Percentiles rank a stretch among this genome's conserved stretches.
Conservation (phyloP, 2,113 vertebrate species). For the Oncorhynchus kisutch region DNA sequence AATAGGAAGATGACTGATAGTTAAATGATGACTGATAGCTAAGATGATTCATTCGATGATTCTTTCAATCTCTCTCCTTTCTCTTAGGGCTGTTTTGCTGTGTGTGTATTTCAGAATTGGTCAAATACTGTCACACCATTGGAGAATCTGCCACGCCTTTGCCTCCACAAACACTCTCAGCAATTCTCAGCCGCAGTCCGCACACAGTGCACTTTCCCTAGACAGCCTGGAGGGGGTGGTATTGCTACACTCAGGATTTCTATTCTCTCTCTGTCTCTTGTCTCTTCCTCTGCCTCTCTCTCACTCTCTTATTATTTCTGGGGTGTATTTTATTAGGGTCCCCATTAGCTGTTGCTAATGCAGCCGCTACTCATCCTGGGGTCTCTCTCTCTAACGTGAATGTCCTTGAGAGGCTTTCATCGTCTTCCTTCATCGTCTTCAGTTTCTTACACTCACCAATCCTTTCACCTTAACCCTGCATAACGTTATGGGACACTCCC, state of each 20-base stretch:
- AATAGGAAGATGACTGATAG: no score
- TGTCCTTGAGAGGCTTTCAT: no score
- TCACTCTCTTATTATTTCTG: no score
- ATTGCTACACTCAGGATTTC: background rate
- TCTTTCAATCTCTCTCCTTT: background rate
- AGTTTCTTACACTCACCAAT: background rate
- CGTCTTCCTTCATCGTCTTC: no score
- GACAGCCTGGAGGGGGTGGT: slow-evolving; percentile 9
- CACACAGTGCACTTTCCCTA: background rate
- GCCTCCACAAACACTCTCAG: slow-evolving; percentile 7
- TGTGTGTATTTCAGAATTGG: background rate
- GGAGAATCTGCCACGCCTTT: slow-evolving; percentile 1
- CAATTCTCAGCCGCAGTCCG: background rate
- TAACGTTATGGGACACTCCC: background rate
- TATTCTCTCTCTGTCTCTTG: no score
- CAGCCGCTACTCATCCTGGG: background rate
- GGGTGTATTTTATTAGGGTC: background rate
- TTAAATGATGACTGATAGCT: no score
- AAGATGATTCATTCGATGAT: no score
- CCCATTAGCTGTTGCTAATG: no score
- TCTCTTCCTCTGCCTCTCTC: no score
- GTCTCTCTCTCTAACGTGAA: no score
- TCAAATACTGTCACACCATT: background rate
- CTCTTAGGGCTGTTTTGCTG: background rate
- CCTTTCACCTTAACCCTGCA: background rate